phyloP scores from a whole-genome alignment of 2,797 vertebrate species.

The Premnoplex brunnescens region DNA sequence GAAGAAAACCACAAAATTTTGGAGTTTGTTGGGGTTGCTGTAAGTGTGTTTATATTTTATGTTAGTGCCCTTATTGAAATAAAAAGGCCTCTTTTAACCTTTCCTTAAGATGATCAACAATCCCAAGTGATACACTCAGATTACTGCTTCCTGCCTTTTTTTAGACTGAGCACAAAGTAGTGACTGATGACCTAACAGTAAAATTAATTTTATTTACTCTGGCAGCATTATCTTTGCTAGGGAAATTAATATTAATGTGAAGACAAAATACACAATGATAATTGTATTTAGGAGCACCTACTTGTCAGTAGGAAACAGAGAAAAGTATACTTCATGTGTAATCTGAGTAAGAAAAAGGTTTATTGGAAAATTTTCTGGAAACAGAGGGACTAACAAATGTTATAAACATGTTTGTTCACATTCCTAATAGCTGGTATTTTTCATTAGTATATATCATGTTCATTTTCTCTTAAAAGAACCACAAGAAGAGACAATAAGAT shows the following conservation, averaged over 20 bases:
- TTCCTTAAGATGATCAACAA: not conserved
- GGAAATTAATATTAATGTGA: constrained; percentile 24
- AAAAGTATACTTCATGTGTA: not conserved
- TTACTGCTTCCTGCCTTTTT: constrained; percentile 39
- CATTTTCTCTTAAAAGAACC: constrained; percentile 51
- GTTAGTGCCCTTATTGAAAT: constrained; percentile 5
- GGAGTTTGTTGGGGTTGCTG: constrained; percentile 22
- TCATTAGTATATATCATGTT: constrained; percentile 12
- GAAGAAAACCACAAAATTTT: constrained; percentile 14
- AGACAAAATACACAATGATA: constrained; percentile 10
- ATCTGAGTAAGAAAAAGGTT: not conserved
- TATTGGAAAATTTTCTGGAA: constrained; percentile 48
- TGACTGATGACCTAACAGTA: constrained; percentile 58
- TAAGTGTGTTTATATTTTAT: constrained; percentile 29
- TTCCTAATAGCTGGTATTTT: not conserved
- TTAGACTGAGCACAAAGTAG: constrained; percentile 41
- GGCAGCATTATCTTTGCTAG: constrained; percentile 36
- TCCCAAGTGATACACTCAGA: not conserved
- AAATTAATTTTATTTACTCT: constrained; percentile 44
- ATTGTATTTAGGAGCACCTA: constrained; percentile 33
- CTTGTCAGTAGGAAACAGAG: constrained; percentile 27
- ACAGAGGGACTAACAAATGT: not conserved
- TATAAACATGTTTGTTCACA: constrained; percentile 25
- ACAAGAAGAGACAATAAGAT: not conserved
- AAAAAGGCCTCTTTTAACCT: constrained; percentile 35